These are phyloP conservation scores for Macroramphosus scolopax DNA, from an alignment of 2,797 vertebrate species.

Conservation along the genomic window DNA sequence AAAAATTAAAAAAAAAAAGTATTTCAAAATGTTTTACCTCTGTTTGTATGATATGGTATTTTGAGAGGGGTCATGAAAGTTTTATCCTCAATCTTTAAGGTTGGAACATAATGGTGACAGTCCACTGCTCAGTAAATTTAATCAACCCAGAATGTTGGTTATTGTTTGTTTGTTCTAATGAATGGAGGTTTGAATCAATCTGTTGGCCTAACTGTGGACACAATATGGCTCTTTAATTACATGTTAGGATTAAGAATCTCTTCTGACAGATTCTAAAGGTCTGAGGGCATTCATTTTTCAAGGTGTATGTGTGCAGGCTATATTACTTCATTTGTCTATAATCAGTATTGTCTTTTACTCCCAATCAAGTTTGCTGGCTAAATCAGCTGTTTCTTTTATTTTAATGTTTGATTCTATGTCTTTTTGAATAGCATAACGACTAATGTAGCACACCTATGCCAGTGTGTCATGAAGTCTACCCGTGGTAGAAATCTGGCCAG, in stretches of 20 bases:
- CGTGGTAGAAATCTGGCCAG: conserved; percentile 44
- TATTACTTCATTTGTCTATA: conserved; percentile 58
- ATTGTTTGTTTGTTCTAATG: conserved; percentile 30
- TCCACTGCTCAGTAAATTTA: conserved; percentile 36
- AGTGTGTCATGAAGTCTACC: conserved; percentile 52
- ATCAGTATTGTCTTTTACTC: conserved; percentile 66
- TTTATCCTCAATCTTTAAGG: conserved; percentile 51
- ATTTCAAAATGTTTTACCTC: conserved; percentile 55
- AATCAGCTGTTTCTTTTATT: conserved; percentile 42
- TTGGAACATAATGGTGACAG: conserved; percentile 35
- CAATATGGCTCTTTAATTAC: conserved; percentile 47
- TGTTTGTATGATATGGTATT: conserved; percentile 65
- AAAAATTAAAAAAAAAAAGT: too few relatives aligned
- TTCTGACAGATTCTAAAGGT: conserved; percentile 51
- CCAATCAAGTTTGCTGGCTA: conserved; percentile 63
- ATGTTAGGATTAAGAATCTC: conserved; percentile 42
- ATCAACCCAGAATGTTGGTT: conserved; percentile 35
- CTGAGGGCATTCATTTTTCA: conserved; percentile 69
- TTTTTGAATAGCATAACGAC: conserved; percentile 61
- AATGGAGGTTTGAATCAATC: conserved; percentile 32
- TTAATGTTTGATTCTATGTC: conserved; percentile 46
- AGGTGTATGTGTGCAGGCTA: conserved; percentile 42
- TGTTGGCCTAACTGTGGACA: conserved; percentile 43
- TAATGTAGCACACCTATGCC: conserved; percentile 75
- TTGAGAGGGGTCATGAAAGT: conserved; percentile 50